These are phyloP conservation scores for Alcedo atthis DNA, from an alignment of 2,797 vertebrate species.

Conservation along the genomic window DNA sequence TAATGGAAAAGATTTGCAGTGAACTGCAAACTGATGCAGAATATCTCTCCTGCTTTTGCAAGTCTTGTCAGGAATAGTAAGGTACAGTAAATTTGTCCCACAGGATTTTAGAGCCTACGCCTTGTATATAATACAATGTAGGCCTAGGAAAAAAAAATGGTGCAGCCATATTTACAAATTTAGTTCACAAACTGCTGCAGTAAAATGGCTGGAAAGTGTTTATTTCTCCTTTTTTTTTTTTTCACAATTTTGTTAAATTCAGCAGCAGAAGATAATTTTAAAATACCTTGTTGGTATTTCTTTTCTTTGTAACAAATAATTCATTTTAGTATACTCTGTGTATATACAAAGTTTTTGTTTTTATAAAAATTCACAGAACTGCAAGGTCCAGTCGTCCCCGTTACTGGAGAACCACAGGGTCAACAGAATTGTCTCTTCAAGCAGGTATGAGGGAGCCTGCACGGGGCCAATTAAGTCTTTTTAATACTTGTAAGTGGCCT, in stretches of 20 bases:
- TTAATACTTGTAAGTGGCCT: constrained; percentile 80
- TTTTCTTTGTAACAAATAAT: constrained; percentile 91
- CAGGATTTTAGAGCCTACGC: constrained; percentile 88
- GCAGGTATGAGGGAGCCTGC: constrained; percentile 71
- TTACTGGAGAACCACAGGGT: constrained; percentile 79
- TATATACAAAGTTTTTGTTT: constrained; percentile 93
- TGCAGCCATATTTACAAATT: constrained; percentile 97
- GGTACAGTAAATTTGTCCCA: constrained; percentile 88
- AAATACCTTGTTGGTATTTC: constrained; percentile 96
- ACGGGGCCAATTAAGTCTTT: constrained; percentile 69
- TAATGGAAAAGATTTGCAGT: constrained; percentile 87
- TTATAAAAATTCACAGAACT: constrained; percentile 88
- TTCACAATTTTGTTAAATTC: constrained; percentile 85
- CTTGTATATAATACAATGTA: constrained; percentile 96
- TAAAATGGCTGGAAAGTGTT: constrained; percentile 85
- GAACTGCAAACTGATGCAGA: constrained; percentile 85
- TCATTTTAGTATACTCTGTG: constrained; percentile 90
- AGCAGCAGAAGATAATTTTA: constrained; percentile 93
- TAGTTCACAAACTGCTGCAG: constrained; percentile 89
- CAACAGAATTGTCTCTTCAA: constrained; percentile 77
- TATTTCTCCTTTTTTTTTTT: constrained; percentile 76
- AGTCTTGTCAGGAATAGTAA: constrained; percentile 91
- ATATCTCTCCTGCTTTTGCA: constrained; percentile 89
- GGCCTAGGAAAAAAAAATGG: constrained; percentile 86
- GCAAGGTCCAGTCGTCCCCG: constrained; percentile 80